Conservation (phyloP, 1,140 invertebrate species). For the Tribolium castaneum region DNA sequence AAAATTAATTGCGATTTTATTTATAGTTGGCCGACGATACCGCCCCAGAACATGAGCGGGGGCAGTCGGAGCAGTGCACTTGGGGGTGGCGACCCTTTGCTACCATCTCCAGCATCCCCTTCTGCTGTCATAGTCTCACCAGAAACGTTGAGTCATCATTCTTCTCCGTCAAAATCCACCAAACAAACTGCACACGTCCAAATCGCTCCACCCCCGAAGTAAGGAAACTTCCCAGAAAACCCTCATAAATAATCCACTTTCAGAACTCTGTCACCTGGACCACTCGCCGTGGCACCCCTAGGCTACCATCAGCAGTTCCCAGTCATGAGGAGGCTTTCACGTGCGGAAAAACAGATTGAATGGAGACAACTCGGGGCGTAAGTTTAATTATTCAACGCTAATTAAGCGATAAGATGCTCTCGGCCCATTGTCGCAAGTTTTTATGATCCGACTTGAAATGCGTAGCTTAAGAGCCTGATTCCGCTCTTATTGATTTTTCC, state of each 20-base stretch:
- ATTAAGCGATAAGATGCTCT: background rate
- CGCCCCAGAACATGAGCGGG: conserved; percentile 70
- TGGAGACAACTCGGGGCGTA: conserved; percentile 67
- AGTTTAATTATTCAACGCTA: conserved; percentile 53
- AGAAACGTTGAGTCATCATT: conserved; percentile 74
- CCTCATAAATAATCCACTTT: conserved; percentile 8
- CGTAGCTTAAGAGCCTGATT: background rate
- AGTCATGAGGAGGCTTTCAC: conserved; percentile 62
- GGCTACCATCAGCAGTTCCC: conserved; percentile 57
- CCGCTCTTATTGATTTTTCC: conserved; percentile 40
- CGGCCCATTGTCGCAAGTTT: background rate
- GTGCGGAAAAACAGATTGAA: conserved; percentile 65
- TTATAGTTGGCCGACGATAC: conserved; percentile 69
- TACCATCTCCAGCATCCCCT: conserved; percentile 78
- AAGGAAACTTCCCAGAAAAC: background rate
- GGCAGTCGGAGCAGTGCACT: conserved; percentile 66
- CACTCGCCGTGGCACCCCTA: conserved; percentile 53
- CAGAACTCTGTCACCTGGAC: conserved; percentile 51
- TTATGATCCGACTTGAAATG: background rate
- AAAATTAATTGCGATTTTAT: conserved; percentile 37
- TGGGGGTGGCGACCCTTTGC: conserved; percentile 58
- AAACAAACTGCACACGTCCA: conserved; percentile 57
- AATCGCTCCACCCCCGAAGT: conserved; percentile 47
- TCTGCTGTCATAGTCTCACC: conserved; percentile 80
- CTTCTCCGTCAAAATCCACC: conserved; percentile 62